Evolutionary conservation across 2,797 vertebrate genomes (phyloP), one percentile per base, ranked within the genome.

Genomic region (Sebastes ruberrimus): DNA sequence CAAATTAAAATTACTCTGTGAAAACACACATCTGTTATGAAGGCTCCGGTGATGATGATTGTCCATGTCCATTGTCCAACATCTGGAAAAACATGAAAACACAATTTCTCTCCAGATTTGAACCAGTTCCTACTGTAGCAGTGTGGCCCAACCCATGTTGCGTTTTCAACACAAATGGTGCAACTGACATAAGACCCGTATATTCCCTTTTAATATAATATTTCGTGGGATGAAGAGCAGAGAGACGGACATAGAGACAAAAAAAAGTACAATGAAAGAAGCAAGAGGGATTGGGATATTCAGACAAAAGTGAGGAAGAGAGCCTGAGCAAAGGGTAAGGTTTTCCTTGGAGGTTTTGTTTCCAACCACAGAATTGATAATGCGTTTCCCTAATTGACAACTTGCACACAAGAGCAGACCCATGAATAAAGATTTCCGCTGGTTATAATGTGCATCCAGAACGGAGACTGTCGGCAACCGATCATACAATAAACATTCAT

Each of bases 371-470:
- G 62, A 86, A 78, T 72, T 74, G 74, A 69, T 83, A 28, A 69
- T 71, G 28, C 69, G 60, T 84, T 86, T 81, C 61, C 62, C 53
- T 69, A 75, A 82, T 62, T 78, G 63, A 53, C 61, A 76, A 52
- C 20, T 71, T 62, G 3, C 32, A 78, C 59, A 74, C 72, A 78
- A 57, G 32, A 76, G 27, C 53, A 70, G 18, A 66, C 4, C 3
- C 23, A 81, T 81, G 72, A 88, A 85, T 82, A 85, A 88, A 81
- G 67, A 88, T 83, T 63, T 67, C 35, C 32, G 56, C 23, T 76
- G 25, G 71, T 66, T 80, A 61, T 62, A 74, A 80, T 63, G 25
- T 59, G 25, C 23, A 63, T 71, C 38, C n/a, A 78, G 33, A 81
- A 66, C 10, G 18, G 32, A 52, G 62, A 70, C 16, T 70, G 20